A percentile compares a stretch with the other conserved stretches of the same genome.
Conservation (phyloP, 2,113 vertebrate genomes). For the Syrmaticus mikado region DNA sequence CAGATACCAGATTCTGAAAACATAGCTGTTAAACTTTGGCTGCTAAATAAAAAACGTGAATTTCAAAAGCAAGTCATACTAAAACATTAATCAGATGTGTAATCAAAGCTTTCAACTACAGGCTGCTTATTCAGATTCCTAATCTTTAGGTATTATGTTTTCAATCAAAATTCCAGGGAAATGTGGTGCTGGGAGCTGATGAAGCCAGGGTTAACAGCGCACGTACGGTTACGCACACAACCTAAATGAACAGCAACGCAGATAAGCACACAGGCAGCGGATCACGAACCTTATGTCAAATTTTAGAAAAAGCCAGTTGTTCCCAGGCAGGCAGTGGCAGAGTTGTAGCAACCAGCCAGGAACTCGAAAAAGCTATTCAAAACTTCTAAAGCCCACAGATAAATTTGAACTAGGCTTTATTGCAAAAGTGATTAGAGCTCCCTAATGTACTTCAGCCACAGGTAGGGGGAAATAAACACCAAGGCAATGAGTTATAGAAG, state of each 20-base stretch:
- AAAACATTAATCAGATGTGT: neutral
- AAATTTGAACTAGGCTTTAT: neutral
- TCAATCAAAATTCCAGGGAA: neutral
- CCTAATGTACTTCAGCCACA: neutral
- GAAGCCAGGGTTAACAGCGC: neutral
- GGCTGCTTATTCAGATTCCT: neutral
- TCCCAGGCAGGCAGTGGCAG: rapidly evolving
- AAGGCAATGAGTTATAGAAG: neutral
- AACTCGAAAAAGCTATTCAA: neutral
- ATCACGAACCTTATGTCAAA: neutral
- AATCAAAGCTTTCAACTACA: neutral
- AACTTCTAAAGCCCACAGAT: neutral
- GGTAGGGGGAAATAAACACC: neutral
- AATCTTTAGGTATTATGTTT: neutral
- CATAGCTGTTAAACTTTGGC: neutral
- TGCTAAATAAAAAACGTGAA: neutral
- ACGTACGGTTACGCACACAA: neutral
- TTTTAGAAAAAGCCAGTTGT: neutral
- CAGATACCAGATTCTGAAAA: neutral
- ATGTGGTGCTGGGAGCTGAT: neutral
- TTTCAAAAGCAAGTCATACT: neutral
- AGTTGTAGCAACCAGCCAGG: neutral
- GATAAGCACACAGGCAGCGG: neutral
- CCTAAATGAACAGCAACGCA: neutral
- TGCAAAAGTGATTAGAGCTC: conserved; percentile 4